Percentiles rank a stretch among this genome's conserved stretches.
Evolutionary conservation across 2,113 vertebrate species (phyloP).

Genomic region (Anoplopoma fimbria): DNA sequence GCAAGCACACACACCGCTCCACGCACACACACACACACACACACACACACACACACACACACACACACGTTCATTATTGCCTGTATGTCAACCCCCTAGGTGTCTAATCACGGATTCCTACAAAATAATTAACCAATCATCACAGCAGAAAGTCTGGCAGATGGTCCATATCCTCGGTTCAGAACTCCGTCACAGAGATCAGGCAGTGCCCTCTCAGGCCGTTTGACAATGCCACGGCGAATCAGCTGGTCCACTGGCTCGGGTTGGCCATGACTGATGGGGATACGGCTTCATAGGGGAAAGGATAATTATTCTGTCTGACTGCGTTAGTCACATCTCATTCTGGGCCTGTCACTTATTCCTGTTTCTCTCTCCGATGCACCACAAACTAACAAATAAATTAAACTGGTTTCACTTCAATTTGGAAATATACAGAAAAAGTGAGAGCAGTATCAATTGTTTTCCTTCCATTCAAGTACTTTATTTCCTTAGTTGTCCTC

Average conservation of each 20-base stretch:
- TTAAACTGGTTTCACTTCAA: constrained; percentile 3
- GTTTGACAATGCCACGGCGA: constrained; percentile 51
- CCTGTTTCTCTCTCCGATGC: not conserved
- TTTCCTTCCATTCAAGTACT: not conserved
- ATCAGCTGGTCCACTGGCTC: constrained; percentile 64
- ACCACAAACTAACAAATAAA: not conserved
- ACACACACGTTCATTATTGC: constrained; percentile 45
- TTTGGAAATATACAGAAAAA: not conserved
- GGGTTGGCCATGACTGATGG: constrained; percentile 65
- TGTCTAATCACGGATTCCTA: constrained; percentile 68
- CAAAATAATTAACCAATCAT: constrained; percentile 77
- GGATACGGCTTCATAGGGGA: constrained; percentile 42
- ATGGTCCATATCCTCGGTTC: constrained; percentile 38
- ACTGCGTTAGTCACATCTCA: constrained; percentile 54
- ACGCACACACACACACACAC: not conserved
- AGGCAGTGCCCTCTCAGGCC: constrained; percentile 33
- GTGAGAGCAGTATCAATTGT: not conserved
- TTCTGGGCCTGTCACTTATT: constrained; percentile 23
- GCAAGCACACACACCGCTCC: not conserved
- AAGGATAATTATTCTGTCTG: constrained; percentile 71
- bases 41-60: not conserved
- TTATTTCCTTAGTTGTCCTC: not conserved
- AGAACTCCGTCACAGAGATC: constrained; percentile 61
- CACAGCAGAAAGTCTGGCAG: constrained; percentile 50
- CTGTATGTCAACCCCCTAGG: constrained; percentile 46